Evolutionary conservation across 1,140 invertebrate genomes (phyloP), one percentile per base, ranked within the genome.

Genomic region (Piezodorus guildinii): DNA sequence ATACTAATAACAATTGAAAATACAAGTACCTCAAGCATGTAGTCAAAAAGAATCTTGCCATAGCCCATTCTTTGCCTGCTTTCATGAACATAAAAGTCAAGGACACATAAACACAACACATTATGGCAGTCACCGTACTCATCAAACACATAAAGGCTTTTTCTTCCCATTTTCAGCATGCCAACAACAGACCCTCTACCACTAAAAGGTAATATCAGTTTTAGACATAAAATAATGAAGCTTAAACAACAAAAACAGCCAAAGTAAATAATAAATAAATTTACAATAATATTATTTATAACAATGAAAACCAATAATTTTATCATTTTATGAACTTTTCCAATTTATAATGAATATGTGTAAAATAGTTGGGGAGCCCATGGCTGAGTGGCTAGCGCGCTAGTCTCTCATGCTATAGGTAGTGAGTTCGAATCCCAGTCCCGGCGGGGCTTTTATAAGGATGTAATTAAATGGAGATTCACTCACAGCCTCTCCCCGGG

Each of bases 21-120:
- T 75, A 81, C 84, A 25, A 23, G 77, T 75, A 81, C 84, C 65
- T 78, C 70, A 17, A 94, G 72, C 89, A 93, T 92, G 65, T 84
- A 77, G 68, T 92, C 85, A 72, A 91, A 91, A 0, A 94, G 75
- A 61, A 77, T 75, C 67, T 83, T 85, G 17, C 91, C 91, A 70
- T 83, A 80, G 19, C 91, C 91, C 70, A 80, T 80, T 43, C 90
- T 79, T 74, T 94, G 91, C 39, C 79, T 78, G 0, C 84, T 81
- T 71, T 87, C 86, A 69, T 91, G 85, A 34, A 94, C 80, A 72
- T 90, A 95, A 76, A 94, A 94, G 72, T 95, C 91, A 56, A 95
- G 75, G 58, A 94, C 79, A 71, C 90, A 93, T 10, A 88, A 75
- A 1, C 89, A 84, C 64, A 83, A 79, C 19, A 86, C 78, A 72